These are phyloP conservation scores for Subanguina moxae DNA, from an alignment of 1,140 invertebrate genomes.

Conservation along the genomic window DNA sequence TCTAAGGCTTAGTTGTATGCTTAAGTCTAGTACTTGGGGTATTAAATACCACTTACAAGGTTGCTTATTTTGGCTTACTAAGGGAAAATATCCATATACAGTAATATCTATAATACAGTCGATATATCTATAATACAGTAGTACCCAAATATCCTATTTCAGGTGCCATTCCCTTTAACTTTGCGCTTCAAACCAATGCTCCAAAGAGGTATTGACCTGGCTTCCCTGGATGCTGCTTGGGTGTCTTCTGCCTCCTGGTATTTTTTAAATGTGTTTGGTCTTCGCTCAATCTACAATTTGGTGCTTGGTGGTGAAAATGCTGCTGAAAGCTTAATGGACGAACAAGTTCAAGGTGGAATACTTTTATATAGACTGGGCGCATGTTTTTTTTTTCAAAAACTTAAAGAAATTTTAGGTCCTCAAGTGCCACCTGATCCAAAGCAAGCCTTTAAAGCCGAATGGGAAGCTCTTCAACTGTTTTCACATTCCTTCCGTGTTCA, in stretches of 20 bases:
- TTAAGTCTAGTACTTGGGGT: too few species aligned
- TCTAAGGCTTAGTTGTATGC: too few species aligned
- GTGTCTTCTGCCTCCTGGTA: slow-evolving; percentile 99
- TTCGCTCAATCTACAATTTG: slow-evolving; percentile 92
- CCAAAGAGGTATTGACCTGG: slow-evolving; percentile 90
- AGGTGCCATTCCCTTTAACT: slow-evolving; percentile 93
- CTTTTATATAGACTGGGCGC: slow-evolving; percentile 59
- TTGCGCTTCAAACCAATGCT: slow-evolving; percentile 98
- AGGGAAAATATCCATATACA: background rate
- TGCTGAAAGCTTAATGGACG: slow-evolving; percentile 51
- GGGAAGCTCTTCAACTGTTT: slow-evolving; percentile 92
- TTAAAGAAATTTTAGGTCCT: slow-evolving; percentile 68
- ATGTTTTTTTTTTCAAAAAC: slow-evolving; percentile 62
- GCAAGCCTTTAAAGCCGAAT: slow-evolving; percentile 96
- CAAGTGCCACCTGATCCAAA: slow-evolving; percentile 93
- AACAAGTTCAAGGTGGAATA: slow-evolving; percentile 30
- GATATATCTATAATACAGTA: background rate
- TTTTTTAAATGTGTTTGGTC: slow-evolving; percentile 97
- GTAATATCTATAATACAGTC: too few species aligned
- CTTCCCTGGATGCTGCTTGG: slow-evolving; percentile 94
- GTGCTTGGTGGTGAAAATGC: slow-evolving; percentile 96
- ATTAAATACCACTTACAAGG: too few species aligned
- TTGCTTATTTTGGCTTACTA: too few species aligned
- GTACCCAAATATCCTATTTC: background rate
- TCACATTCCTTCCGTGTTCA: slow-evolving; percentile 29